Base-by-base conservation (phyloP, 2,113 vertebrate species). In the Catharus minimus region DNA sequence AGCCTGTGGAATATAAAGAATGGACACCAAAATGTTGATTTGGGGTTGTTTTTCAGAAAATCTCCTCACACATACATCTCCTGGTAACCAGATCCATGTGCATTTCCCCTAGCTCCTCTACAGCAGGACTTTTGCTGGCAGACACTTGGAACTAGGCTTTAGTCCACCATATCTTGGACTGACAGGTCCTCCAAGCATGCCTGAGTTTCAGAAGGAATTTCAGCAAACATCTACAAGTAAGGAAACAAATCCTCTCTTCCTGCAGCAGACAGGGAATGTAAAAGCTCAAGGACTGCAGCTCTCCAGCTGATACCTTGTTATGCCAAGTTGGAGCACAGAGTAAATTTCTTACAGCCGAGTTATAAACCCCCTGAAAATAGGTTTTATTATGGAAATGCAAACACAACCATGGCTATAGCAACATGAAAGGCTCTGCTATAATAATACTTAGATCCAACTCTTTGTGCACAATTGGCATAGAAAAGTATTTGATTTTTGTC, bases 351-450 rank as follows among this genome's bases (percentile, higher is more conserved):
- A 72, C 92, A 95, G 91, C 80, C 47, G 19, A 95, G 93, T 94
- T 97, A 96, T 96, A 97, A 96, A 96, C 90, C 96, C 91, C 94
- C 90, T 97, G 95, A 97, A 97, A 96, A 96, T 95, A 96, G 95
- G 90, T 96, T 95, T 96, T 97, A 95, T 96, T 95, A 95, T 91
- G 94, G 87, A 96, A 96, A 96, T 96, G 93, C 89, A 93, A 93
- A 90, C 94, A 88, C 74, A 88, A 57, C 64, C 89, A 95, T 23
- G 88, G 82, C 87, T 95, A 78, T 64, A 96, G 95, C 74, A 96
- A 97, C 96, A 96, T 97, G 95, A 97, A 97, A 96, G 96, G 80
- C 87, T 96, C 82, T 85, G 89, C 68, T 96, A 15, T 93, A 92
- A 96, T 97, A 95, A 92, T 11, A 18, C 68, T 95, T 91, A 92